Evolutionary conservation across 2,113 vertebrate species (phyloP), one percentile per base, ranked within the genome.

Genomic region (Phocoena phocoena): DNA sequence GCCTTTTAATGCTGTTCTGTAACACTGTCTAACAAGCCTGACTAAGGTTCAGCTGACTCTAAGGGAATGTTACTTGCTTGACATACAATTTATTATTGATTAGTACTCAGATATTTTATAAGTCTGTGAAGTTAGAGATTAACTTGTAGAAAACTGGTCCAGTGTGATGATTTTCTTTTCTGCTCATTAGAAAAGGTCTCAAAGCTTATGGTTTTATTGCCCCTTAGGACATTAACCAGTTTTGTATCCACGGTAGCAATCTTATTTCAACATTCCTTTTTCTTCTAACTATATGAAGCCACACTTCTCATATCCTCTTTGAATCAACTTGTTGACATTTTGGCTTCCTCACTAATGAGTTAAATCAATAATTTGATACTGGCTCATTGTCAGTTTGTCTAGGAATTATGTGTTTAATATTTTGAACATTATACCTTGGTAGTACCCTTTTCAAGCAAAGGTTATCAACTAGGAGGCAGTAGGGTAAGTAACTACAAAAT

Each of bases 251-350:
- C 25, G 33, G 21, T 26, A 86, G 31, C 41, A 81, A 96, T 47
- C n/a, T 88, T 91, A 91, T 67, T 84, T 88, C 87, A 80, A 31
- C 33, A 73, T 92, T 74, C 26, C 67, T 76, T 97, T 93, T 94
- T 86, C 55, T 81, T 76, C 53, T 73, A 31, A 94, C 89, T 88
- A 53, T 85, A 65, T 76, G 41, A 89, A 73, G 26, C 28, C 53
- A 8, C 55, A 41, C 23, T 96, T 93, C 18, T 87, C 55, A 55
- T 90, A 95, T 83, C 20, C 70, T 83, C 25, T 86, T 73, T 86
- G 23, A 96, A 65, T 17, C 14, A 92, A 18, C 31, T 95, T 77
- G 12, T 82, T 58, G 68, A 88, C 8, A 12, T 76, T 93, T 86
- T 26, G 58, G 31, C 33, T 97, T 93, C 68, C 14, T 90, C 33